Base-by-base conservation (phyloP, 2,113 vertebrate species). In the Hystrix cristata region DNA sequence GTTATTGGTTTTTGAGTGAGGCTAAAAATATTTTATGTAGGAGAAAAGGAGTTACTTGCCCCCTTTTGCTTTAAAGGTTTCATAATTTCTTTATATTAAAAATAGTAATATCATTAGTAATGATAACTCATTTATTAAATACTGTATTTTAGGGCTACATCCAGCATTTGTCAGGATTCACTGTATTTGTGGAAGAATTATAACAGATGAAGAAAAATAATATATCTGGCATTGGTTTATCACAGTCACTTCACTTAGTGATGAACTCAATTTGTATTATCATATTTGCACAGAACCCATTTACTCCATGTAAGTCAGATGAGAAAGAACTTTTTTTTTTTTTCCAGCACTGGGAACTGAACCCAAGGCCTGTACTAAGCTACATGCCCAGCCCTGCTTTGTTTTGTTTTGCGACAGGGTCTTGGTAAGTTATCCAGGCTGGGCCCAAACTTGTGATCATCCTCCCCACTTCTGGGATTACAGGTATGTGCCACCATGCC, bases 171-270 rank as follows among this genome's bases (percentile, higher is more conserved):
- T 91, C 25, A 64, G 18, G 46, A 60, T 85, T 91, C 14, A 38
- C 43, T 89, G 6, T 38, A 43, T 83, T 92, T 71, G 74, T 62
- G 6, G 46, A 87, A 86, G 69, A 65, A 86, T 89, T 76, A 31
- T 34, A 79, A 43, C 62, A 95, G 59, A 91, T 94, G 51, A 96
- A 6, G 34, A 43, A 94, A 90, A 91, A 64, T 90, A 74, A 31
- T 74, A 27, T 43, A 48, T 83, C 67, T 90, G 46, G 7, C 76
- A 16, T 94, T 94, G 18, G 31, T 64, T 95, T 78, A 7, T 90
- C 21, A 90, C 15, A 67, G 51, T 69, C 59, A 65, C 19, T 91
- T 71, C 59, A 65, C 19, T 91, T 71, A 38, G 43, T 88, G 48
- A 62, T 55, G 53, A 92, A 67, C 34, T 34, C 57, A 34, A 23